phyloP scores from a whole-genome alignment of 2,888 invertebrate genomes.

The Branchellion lobata region DNA sequence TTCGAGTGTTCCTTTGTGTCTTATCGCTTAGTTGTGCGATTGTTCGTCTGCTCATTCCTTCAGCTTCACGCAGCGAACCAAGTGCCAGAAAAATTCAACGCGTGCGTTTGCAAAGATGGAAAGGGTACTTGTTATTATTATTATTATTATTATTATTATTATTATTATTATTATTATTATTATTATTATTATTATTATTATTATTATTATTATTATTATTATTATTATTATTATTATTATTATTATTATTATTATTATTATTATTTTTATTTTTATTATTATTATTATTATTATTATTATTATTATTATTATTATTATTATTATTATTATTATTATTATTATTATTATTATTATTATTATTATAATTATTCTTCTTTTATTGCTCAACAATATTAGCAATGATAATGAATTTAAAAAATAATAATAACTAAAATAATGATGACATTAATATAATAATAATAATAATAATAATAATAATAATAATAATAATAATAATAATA shows the following conservation, averaged over 20 bases:
- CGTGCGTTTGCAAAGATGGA: no score
- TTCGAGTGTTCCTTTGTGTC: no score
- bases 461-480: slow-evolving; percentile 8
- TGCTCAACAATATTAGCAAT: background rate
- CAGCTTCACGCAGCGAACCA: no score
- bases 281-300: slow-evolving; percentile 38
- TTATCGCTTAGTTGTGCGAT: no score
- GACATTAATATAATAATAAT: background rate
- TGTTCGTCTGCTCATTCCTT: no score
- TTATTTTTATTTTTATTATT: slow-evolving; percentile 33
- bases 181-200: slow-evolving; percentile 28
- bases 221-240: slow-evolving; percentile 37
- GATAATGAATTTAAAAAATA: no score
- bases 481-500: slow-evolving; percentile 1
- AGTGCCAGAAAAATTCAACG: no score
- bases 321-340: background rate
- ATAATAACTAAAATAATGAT: no score
- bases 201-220: slow-evolving; percentile 35
- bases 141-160: slow-evolving; percentile 30
- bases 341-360: no score
- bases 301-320: slow-evolving; percentile 21
- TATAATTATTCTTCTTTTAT: no score
- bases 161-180: slow-evolving; percentile 27
- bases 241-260: slow-evolving; percentile 40
- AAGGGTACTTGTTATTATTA: slow-evolving; percentile 12